phyloP scores from a whole-genome alignment of 2,888 invertebrate genomes.

The Metacarcinus magister region DNA sequence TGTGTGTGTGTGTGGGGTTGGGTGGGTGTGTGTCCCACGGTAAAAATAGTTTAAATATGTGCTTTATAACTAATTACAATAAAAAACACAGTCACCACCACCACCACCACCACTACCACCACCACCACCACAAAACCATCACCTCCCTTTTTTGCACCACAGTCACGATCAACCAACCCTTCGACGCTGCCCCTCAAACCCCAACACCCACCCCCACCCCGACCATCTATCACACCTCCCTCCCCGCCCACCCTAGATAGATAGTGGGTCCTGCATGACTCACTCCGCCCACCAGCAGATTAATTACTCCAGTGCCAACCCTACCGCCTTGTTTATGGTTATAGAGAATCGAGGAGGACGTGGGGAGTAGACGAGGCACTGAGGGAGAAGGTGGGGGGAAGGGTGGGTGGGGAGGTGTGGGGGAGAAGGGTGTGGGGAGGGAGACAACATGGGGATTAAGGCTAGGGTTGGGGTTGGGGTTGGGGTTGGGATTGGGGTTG shows the following conservation, averaged over 20 bases:
- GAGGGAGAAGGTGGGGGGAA: background rate
- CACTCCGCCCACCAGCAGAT: constrained; percentile 40
- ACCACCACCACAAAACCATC: no score
- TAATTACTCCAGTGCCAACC: constrained; percentile 41
- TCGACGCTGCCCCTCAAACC: background rate
- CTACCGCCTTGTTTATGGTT: constrained; percentile 52
- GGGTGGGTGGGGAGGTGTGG: background rate
- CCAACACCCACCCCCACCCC: background rate
- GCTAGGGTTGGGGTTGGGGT: background rate
- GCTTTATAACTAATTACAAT: no score
- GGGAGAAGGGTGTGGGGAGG: background rate
- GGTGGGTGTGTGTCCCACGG: no score
- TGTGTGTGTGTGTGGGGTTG: no score
- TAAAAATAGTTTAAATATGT: no score
- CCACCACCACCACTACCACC: no score
- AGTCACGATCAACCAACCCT: no score
- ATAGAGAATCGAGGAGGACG: constrained; percentile 17
- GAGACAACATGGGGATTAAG: no score
- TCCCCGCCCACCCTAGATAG: background rate
- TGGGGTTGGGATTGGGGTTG: no score
- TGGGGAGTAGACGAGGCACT: background rate
- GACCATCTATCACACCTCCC: background rate
- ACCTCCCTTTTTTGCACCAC: no score
- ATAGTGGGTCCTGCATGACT: constrained; percentile 38
- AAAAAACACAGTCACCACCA: no score